These are phyloP conservation scores for Lysandra bellargus DNA, from an alignment of 2,888 invertebrate genomes.

Conservation along the genomic window DNA sequence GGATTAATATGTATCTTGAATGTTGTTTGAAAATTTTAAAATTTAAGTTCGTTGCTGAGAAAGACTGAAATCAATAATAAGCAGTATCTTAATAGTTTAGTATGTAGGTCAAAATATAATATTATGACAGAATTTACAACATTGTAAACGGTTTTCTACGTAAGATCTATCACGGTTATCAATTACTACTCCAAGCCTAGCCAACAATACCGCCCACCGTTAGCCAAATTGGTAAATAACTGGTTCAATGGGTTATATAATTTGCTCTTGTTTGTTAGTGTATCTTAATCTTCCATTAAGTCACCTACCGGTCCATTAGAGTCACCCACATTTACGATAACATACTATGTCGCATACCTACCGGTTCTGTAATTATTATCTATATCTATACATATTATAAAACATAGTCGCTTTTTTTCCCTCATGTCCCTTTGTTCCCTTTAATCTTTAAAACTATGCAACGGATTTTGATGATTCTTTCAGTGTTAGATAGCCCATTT, in stretches of 20 bases:
- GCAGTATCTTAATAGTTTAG: background rate
- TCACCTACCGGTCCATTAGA: constrained; percentile 5
- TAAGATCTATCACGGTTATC: background rate
- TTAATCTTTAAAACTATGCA: too few species aligned
- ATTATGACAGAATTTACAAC: too few species aligned
- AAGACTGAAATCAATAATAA: background rate
- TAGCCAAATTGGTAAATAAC: constrained; percentile 12
- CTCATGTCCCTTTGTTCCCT: too few species aligned
- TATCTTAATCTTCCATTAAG: constrained; percentile 20
- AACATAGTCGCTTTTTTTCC: too few species aligned
- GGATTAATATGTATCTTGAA: too few species aligned
- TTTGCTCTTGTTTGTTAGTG: constrained; percentile 17
- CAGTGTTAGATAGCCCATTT: too few species aligned
- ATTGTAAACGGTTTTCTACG: background rate
- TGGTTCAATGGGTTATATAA: constrained; percentile 14
- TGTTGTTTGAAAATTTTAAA: background rate
- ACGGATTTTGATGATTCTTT: too few species aligned
- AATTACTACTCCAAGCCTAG: background rate
- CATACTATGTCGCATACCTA: constrained; percentile 3
- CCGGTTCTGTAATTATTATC: background rate
- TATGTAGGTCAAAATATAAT: too few species aligned
- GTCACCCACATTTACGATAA: constrained; percentile 1
- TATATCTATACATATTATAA: too few species aligned
- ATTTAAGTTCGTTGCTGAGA: background rate
- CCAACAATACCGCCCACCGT: constrained; percentile 4